These are phyloP conservation scores for Myrmophylax atrothorax DNA, from an alignment of 2,113 vertebrate genomes.

Conservation along the genomic window DNA sequence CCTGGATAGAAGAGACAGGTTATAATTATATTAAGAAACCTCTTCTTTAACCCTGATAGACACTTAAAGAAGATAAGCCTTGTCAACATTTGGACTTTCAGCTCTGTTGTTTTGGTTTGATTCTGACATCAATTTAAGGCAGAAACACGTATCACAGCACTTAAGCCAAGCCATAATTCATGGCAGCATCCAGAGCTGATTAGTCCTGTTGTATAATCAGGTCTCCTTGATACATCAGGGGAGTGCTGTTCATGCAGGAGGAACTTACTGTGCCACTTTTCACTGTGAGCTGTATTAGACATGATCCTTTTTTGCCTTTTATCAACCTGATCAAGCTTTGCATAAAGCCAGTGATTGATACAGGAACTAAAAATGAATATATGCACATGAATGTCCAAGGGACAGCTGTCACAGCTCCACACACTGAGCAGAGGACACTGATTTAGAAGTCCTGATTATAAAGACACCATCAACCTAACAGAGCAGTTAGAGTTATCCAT, in stretches of 20 bases:
- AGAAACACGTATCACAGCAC: slow-evolving; percentile 22
- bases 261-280: slow-evolving; percentile 37
- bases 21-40: slow-evolving; percentile 33
- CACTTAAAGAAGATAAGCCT: slow-evolving; percentile 14
- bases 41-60: not conserved
- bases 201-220: slow-evolving; percentile 55
- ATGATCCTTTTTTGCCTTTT: not conserved
- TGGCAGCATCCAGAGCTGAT: slow-evolving; percentile 52
- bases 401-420: not conserved
- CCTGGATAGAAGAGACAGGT: slow-evolving; percentile 4
- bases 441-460: not conserved
- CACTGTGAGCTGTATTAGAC: not conserved
- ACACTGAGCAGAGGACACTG: not conserved
- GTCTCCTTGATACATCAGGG: slow-evolving; percentile 40
- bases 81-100: not conserved
- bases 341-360: not conserved
- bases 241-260: slow-evolving; percentile 9
- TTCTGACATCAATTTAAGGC: not conserved
- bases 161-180: slow-evolving; percentile 57
- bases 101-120: slow-evolving; percentile 37
- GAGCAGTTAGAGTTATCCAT: not conserved
- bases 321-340: not conserved
- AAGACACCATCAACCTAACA: not conserved
- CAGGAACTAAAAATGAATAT: not conserved
- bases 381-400: fast-evolving